Conservation (phyloP, 2,888 invertebrate genomes). For the Cheilosia vernalis region DNA sequence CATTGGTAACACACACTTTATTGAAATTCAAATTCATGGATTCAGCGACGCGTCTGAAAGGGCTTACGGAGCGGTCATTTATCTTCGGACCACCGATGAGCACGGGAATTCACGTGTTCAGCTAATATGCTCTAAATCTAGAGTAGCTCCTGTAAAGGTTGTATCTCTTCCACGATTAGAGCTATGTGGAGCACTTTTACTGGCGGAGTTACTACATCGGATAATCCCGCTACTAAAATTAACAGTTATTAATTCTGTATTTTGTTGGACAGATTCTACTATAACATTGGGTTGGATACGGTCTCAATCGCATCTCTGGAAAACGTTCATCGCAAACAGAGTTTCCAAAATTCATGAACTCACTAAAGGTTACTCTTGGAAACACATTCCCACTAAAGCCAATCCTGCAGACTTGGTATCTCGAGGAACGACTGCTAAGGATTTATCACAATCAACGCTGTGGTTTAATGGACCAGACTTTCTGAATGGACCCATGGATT, state of each 20-base stretch:
- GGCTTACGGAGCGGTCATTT: no score
- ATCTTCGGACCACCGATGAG: background rate
- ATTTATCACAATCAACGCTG: background rate
- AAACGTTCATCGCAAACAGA: background rate
- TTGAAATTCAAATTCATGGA: no score
- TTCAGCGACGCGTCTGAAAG: no score
- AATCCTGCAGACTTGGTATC: conserved; percentile 4
- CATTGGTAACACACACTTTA: no score
- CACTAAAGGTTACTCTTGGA: background rate
- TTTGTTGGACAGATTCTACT: conserved; percentile 15
- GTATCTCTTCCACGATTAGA: background rate
- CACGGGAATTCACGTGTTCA: background rate
- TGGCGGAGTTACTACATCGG: background rate
- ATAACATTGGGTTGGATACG: background rate
- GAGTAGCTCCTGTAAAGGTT: background rate
- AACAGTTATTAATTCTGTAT: background rate
- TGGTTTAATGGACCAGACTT: conserved; percentile 6
- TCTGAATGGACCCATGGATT: background rate
- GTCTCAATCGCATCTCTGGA: conserved; percentile 7
- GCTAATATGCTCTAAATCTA: background rate
- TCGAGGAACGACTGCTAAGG: conserved; percentile 4
- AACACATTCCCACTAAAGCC: background rate
- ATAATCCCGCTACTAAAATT: background rate
- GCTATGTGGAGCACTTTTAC: background rate
- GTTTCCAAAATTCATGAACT: background rate